These are phyloP conservation scores for Drosophila lini DNA, from an alignment of 1,140 invertebrate species.

Conservation along the genomic window DNA sequence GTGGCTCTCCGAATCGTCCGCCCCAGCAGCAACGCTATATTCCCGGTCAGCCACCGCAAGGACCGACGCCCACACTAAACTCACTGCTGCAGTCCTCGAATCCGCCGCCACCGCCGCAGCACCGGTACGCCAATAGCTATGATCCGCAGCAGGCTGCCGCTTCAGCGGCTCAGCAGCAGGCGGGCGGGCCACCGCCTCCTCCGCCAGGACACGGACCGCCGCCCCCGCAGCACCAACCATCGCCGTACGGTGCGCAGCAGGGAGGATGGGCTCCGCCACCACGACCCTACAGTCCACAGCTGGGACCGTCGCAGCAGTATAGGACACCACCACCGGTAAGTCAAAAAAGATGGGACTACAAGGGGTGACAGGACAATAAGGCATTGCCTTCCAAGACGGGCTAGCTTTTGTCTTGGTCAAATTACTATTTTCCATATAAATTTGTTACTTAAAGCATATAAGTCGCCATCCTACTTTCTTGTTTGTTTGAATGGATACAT, in stretches of 20 bases:
- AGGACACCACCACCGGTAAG: slow-evolving; percentile 81
- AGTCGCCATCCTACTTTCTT: too few species aligned
- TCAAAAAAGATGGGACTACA: background rate
- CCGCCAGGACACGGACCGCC: slow-evolving; percentile 84
- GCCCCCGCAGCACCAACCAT: slow-evolving; percentile 80
- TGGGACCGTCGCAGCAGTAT: slow-evolving; percentile 81
- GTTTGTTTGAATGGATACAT: background rate
- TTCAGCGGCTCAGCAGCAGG: slow-evolving; percentile 77
- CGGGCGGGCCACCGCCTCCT: slow-evolving; percentile 74
- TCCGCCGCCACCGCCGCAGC: slow-evolving; percentile 85
- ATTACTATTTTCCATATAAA: background rate
- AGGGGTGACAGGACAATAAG: background rate
- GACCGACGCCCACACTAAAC: slow-evolving; percentile 95
- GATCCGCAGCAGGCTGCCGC: slow-evolving; percentile 84
- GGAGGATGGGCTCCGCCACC: slow-evolving; percentile 82
- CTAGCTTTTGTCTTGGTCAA: background rate
- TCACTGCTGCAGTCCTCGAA: slow-evolving; percentile 93
- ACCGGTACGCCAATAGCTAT: slow-evolving; percentile 83
- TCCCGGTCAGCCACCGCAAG: slow-evolving; percentile 87
- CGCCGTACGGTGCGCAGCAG: slow-evolving; percentile 74
- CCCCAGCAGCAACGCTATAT: slow-evolving; percentile 82
- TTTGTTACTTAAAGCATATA: background rate
- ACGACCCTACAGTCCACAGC: slow-evolving; percentile 80
- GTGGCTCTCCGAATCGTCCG: slow-evolving; percentile 78
- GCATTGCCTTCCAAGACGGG: background rate